Percentiles rank a stretch among this genome's conserved stretches.
Evolutionary conservation across 1,140 invertebrate genomes (phyloP).

Genomic region (Megathymus violae): DNA sequence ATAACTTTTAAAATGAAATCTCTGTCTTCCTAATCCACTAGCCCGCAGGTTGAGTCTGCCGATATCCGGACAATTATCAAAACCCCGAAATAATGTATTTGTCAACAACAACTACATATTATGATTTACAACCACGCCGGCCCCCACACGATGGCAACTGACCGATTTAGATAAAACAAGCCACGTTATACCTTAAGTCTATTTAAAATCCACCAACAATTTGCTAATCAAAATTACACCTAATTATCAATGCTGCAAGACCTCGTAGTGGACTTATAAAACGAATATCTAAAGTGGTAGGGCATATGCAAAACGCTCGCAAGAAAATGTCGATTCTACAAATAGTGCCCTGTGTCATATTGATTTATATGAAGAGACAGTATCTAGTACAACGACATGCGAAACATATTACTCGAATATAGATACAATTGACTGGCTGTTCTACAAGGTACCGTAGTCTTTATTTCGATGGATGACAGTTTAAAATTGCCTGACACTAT

Average conservation of each 20-base stretch:
- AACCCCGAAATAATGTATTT: constrained; percentile 48
- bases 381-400: constrained; percentile 58
- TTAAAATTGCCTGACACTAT: neutral
- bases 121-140: constrained; percentile 57
- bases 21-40: neutral
- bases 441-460: constrained; percentile 11
- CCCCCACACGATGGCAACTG: constrained; percentile 70
- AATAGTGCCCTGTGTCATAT: constrained; percentile 58
- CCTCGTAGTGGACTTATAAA: neutral
- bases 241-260: constrained; percentile 26
- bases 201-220: constrained; percentile 16
- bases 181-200: constrained; percentile 46
- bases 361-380: constrained; percentile 63
- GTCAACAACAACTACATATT: constrained; percentile 60
- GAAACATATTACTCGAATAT: constrained; percentile 46
- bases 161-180: constrained; percentile 77
- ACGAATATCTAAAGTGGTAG: constrained; percentile 33
- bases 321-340: constrained; percentile 65
- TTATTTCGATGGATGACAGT: constrained; percentile 18
- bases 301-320: constrained; percentile 56
- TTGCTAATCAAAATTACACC: constrained; percentile 18
- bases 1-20: neutral
- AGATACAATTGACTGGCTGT: constrained; percentile 10
- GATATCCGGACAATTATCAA: constrained; percentile 39
- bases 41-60: neutral